phyloP scores from a whole-genome alignment of 1,140 invertebrate species.

The Liolophura sinensis region DNA sequence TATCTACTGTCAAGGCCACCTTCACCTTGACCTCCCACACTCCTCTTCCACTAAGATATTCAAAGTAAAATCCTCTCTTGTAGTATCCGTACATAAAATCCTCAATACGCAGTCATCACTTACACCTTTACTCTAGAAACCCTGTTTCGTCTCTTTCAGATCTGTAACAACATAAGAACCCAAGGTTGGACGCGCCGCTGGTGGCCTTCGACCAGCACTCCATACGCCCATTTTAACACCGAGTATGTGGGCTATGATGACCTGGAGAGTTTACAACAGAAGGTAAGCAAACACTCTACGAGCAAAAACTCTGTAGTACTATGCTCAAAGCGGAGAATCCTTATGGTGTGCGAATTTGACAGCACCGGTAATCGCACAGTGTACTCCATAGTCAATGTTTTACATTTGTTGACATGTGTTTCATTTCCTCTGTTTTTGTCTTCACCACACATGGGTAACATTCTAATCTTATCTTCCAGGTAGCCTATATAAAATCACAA shows the following conservation, averaged over 20 bases:
- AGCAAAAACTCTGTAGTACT: neutral
- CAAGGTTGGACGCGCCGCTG: slow-evolving; percentile 67
- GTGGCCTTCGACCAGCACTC: neutral
- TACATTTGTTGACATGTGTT: neutral
- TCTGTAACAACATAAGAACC: slow-evolving; percentile 1
- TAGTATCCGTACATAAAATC: too few species aligned
- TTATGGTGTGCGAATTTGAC: neutral
- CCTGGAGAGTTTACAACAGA: slow-evolving; percentile 71
- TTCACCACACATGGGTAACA: too few species aligned
- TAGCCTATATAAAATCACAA: slow-evolving; percentile 88
- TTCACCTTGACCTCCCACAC: too few species aligned
- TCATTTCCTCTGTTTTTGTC: neutral
- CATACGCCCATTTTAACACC: slow-evolving; percentile 58
- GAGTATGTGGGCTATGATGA: slow-evolving; percentile 92
- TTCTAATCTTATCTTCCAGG: slow-evolving; percentile 62
- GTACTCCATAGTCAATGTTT: neutral
- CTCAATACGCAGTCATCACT: too few species aligned
- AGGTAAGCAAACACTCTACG: slow-evolving; percentile 63
- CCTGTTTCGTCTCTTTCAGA: neutral
- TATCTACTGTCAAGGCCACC: too few species aligned
- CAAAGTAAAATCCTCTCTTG: too few species aligned
- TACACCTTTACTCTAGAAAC: too few species aligned
- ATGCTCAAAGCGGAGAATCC: neutral
- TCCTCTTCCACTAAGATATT: too few species aligned
- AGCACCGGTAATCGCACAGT: neutral